A percentile compares a stretch with the other conserved stretches of the same genome.
These are phyloP conservation scores for Oceanodroma tethys DNA, from an alignment of 2,113 vertebrate genomes.

Conservation along the genomic window DNA sequence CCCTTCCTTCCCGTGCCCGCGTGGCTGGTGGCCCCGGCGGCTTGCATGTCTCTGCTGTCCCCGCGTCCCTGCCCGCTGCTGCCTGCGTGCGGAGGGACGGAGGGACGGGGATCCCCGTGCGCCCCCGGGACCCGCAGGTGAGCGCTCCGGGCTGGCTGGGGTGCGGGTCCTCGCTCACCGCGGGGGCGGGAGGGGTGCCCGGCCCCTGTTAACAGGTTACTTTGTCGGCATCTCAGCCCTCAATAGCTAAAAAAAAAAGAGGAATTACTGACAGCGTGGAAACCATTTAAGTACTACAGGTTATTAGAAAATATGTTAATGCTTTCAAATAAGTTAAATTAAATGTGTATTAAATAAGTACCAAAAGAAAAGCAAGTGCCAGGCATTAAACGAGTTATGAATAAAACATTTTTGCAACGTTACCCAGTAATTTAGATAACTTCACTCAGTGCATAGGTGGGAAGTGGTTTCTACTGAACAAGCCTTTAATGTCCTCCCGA, in stretches of 20 bases:
- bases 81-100: background rate
- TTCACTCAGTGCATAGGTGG: background rate
- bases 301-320: background rate
- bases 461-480: fast-evolving
- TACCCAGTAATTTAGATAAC: background rate
- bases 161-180: fast-evolving
- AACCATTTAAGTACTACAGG: background rate
- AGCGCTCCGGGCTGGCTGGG: too few relatives aligned
- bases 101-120: fast-evolving
- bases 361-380: background rate
- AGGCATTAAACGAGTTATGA: background rate
- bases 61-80: background rate
- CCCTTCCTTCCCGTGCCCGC: background rate
- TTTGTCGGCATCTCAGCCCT: background rate
- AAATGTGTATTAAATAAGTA: conserved; percentile 3
- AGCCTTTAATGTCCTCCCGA: background rate
- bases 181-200: background rate
- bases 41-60: too few relatives aligned
- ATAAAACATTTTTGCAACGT: background rate
- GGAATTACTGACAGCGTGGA: background rate
- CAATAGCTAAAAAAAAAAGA: background rate
- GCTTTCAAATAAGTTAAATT: conserved; percentile 10
- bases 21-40: background rate
- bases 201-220: background rate
- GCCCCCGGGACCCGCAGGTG: fast-evolving